These are phyloP conservation scores for Saccostrea cuccullata DNA, from an alignment of 1,140 invertebrate species.

Conservation along the genomic window DNA sequence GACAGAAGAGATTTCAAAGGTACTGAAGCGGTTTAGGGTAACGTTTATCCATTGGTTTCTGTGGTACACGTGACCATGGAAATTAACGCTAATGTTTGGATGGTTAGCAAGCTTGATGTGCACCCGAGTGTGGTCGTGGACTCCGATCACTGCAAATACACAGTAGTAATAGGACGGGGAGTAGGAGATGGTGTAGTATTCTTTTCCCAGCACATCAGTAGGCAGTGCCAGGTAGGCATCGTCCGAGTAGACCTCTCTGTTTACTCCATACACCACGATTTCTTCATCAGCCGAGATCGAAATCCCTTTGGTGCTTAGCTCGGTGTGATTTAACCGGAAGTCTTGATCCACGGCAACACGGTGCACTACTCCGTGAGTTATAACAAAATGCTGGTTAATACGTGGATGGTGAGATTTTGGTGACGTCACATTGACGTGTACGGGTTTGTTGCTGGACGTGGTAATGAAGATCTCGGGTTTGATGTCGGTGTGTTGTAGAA, in stretches of 20 bases:
- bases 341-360: background rate
- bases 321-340: constrained; percentile 40
- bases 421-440: constrained; percentile 34
- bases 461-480: constrained; percentile 45
- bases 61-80: constrained; percentile 49
- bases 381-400: background rate
- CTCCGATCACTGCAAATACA: constrained; percentile 47
- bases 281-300: constrained; percentile 58
- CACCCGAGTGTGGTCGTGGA: constrained; percentile 51
- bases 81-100: constrained; percentile 40
- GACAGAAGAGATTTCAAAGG: constrained; percentile 54
- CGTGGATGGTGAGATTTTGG: background rate
- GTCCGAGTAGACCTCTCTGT: constrained; percentile 60
- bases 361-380: background rate
- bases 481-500: background rate
- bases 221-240: constrained; percentile 71
- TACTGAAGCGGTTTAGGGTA: constrained; percentile 54
- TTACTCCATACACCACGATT: constrained; percentile 62
- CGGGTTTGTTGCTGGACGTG: background rate
- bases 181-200: constrained; percentile 64
- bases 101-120: constrained; percentile 50
- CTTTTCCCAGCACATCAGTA: constrained; percentile 59
- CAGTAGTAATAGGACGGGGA: constrained; percentile 47
- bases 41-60: constrained; percentile 54
- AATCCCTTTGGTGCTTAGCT: constrained; percentile 51